Evolutionary conservation across 2,888 invertebrate genomes (phyloP).

Genomic region (Drosophila multiciliata): DNA sequence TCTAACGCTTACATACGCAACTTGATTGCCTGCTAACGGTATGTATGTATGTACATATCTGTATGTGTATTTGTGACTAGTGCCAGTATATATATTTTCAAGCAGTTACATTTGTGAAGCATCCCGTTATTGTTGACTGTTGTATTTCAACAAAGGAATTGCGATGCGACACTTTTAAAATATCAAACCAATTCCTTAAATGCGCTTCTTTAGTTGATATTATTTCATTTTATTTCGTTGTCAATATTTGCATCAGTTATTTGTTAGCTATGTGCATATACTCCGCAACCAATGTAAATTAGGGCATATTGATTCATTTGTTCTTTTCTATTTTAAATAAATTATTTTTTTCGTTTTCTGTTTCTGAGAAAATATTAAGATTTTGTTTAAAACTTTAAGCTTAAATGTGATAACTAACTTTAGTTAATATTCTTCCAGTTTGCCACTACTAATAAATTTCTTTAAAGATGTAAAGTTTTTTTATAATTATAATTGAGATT

Average conservation of each 20-base stretch:
- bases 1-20: not conserved
- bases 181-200: slow-evolving; percentile 2
- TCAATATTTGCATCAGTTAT: slow-evolving; percentile 13
- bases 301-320: not conserved
- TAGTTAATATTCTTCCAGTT: not conserved
- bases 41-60: not conserved
- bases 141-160: not conserved
- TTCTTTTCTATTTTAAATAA: not conserved
- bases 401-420: not conserved
- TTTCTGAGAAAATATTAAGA: not conserved
- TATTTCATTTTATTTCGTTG: slow-evolving; percentile 1
- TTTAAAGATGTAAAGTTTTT: not conserved
- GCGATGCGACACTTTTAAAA: slow-evolving; percentile 11
- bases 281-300: not conserved
- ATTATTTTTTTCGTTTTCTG: not conserved
- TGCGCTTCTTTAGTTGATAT: not conserved
- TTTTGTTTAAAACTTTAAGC: not conserved
- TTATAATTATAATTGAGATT: not conserved
- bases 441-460: not conserved
- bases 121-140: not conserved
- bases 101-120: not conserved
- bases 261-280: not conserved
- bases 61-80: not conserved
- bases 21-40: not conserved
- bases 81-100: not conserved